Evolutionary conservation across 2,888 invertebrate species (phyloP), one percentile per base, ranked within the genome.

Genomic region (Tromatobia lineatoria): DNA sequence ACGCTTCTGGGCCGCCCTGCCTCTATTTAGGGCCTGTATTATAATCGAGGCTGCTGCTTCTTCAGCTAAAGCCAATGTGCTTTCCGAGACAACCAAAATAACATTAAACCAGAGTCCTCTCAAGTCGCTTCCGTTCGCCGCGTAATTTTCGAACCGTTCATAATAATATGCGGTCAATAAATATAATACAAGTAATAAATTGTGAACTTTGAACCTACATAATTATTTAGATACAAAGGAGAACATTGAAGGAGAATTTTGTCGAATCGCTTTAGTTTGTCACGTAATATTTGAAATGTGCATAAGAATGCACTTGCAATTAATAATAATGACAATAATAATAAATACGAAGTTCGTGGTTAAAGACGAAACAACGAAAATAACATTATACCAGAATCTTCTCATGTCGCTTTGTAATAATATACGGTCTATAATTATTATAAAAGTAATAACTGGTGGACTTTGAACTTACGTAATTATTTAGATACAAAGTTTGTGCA

Each of bases 11-110:
- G 13, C 57, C 25, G 25, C 13, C 57, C 7, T 18, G 86, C 87
- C 86, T 74, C 83, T 76, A 85, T 77, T 80, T 74, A 74, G 70
- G 76, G 71, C 90, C 82, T 83, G 90, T 91, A 93, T 93, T 93
- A 93, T 92, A 92, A 93, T 92, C 91, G 90, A 91, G 89, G 59
- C 52, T 64, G 45, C 61, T 47, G 34, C 59, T 61, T 52, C 69
- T 61, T 11, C 54, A 11, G 18, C 80, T 67, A 57, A 54, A 54
- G 23, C 20, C 54, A 23, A 54, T 54, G 54, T 23, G 54, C 25
- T 25, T 57, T 25, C 47, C 75, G 73, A 66, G 66, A 79, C 71
- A 80, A 85, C 80, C 71, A 82, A 80, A 80, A 82, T 87, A 79
- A 87, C 82, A 86, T 85, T 82, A 80, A 86, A 82, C 71, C 70